Percentiles rank a stretch among this genome's conserved stretches.
Conservation (phyloP, 2,797 vertebrate species). For the Propithecus deckenii region DNA sequence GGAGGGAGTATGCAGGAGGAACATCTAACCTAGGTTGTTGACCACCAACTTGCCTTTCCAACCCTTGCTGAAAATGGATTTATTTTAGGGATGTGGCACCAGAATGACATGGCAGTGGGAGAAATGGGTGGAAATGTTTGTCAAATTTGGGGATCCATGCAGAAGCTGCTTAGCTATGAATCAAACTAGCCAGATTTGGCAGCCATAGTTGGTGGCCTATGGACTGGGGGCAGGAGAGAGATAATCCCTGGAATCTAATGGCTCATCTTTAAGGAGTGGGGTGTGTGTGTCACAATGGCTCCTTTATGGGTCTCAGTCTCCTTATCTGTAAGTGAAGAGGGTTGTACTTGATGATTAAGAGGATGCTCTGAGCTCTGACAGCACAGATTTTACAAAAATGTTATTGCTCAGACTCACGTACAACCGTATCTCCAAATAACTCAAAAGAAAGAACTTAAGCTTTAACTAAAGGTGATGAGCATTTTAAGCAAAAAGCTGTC, state of each 20-base stretch:
- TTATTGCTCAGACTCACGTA: not conserved
- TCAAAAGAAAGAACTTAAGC: not conserved
- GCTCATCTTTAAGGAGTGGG: not conserved
- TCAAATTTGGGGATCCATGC: not conserved
- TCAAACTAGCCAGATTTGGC: not conserved
- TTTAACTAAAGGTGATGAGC: constrained; percentile 1
- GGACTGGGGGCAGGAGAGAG: not conserved
- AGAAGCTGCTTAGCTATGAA: not conserved
- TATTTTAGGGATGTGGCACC: not conserved
- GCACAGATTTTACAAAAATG: not conserved
- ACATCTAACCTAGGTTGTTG: not conserved
- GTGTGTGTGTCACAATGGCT: not conserved
- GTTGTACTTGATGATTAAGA: not conserved
- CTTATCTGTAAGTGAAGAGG: not conserved
- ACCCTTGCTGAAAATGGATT: not conserved
- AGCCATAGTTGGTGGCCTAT: not conserved
- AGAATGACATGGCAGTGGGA: not conserved
- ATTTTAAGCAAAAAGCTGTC: constrained; percentile 37
- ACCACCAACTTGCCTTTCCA: not conserved
- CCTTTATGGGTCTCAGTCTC: not conserved
- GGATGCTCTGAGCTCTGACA: not conserved
- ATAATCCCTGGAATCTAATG: not conserved
- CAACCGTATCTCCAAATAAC: not conserved
- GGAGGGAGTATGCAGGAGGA: not conserved
- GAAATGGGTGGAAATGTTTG: not conserved